These are phyloP conservation scores for Tragelaphus strepsiceros DNA, from an alignment of 2,113 vertebrate species.

Conservation along the genomic window DNA sequence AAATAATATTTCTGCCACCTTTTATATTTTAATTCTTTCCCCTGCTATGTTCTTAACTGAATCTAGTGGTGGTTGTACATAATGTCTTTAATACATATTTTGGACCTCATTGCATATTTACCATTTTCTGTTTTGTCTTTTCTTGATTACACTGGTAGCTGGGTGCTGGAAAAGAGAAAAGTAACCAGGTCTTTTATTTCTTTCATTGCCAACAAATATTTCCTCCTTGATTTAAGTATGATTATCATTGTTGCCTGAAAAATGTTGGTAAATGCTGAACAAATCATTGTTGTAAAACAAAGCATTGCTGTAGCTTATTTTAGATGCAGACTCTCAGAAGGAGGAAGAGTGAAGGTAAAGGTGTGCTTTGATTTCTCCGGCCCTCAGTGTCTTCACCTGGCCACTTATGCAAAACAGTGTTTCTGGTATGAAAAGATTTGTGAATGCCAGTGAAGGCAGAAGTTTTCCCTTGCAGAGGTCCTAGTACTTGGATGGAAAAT, in stretches of 20 bases:
- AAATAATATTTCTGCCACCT: not conserved
- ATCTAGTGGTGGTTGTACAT: not conserved
- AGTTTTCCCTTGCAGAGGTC: not conserved
- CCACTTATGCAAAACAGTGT: not conserved
- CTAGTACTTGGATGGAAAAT: not conserved
- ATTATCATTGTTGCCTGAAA: not conserved
- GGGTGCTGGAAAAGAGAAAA: not conserved
- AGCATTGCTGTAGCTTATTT: not conserved
- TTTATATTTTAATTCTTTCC: not conserved
- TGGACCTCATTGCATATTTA: not conserved
- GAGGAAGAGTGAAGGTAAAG: not conserved
- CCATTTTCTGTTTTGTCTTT: not conserved
- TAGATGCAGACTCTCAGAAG: not conserved
- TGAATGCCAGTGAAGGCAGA: not conserved
- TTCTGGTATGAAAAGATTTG: slow-evolving; percentile 19
- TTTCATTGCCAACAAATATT: not conserved
- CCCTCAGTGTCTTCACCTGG: not conserved
- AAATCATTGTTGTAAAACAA: not conserved
- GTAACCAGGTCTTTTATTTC: not conserved
- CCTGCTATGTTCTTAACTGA: not conserved
- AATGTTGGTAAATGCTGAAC: not conserved
- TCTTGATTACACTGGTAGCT: not conserved
- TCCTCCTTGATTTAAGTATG: not conserved
- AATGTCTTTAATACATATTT: not conserved
- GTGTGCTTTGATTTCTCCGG: not conserved